Evolutionary conservation across 2,113 vertebrate genomes (phyloP), one percentile per base, ranked within the genome.

Genomic region (Microcebus griseorufus): DNA sequence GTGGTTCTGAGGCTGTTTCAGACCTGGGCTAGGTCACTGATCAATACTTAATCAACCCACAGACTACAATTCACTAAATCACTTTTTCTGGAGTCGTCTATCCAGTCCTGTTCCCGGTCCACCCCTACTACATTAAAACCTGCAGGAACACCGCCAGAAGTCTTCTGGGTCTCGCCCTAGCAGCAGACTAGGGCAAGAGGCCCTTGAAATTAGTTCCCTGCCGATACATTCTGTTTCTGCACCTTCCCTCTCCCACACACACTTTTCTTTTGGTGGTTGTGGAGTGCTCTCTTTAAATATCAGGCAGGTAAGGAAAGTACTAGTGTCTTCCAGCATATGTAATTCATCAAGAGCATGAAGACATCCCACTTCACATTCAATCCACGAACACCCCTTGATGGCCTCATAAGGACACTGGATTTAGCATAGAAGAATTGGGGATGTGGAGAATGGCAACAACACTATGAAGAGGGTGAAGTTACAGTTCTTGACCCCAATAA

Each of bases 31-130:
- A 64, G 88, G 80, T 93, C 64, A 58, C 55, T 69, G 96, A 97
- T 97, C 88, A 81, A 95, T 97, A 96, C 70, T 90, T 88, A 95
- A 95, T 96, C 88, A 97, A 73, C 94, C 48, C 62, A 64, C 83
- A 92, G 53, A 62, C 67, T 32, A 48, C 60, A 83, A n/a, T 87
- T 84, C 84, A 95, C 90, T 92, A 75, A 70, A 65, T 87, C 48
- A 58, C 64, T 23, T 64, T 76, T 83, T 80, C 64, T 37, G 8
- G n/a, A 92, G 79, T 85, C 34, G 58, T 60, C 34, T 23, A 20
- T 75, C 42, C 32, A 45, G 6, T 53, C 48, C 72, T 70, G 58
- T 70, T 82, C 60, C 70, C 70, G 84, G 88, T 1, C 62, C 37
- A 37, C 65, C 27, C 11, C 23, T 58, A 53, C 9, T 16, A 32